phyloP scores from a whole-genome alignment of 2,888 invertebrate genomes.

The Synanthedon myopaeformis region DNA sequence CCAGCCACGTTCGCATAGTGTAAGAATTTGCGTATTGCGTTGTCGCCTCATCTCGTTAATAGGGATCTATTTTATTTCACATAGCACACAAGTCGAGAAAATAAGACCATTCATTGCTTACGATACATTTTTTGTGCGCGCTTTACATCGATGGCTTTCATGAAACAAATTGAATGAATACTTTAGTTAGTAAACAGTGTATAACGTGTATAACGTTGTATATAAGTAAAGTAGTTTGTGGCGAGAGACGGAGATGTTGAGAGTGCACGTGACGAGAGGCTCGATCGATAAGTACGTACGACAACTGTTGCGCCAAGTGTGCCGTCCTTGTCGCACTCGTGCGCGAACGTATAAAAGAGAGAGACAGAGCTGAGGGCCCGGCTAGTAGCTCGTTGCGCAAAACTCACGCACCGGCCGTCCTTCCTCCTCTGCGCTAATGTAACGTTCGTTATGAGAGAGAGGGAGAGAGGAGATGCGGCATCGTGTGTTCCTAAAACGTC shows the following conservation, averaged over 20 bases:
- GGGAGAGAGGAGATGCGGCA: constrained; percentile 53
- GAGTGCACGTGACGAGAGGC: constrained; percentile 48
- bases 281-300: constrained; percentile 55
- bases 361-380: constrained; percentile 38
- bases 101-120: neutral
- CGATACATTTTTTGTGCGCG: neutral
- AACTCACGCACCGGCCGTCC: constrained; percentile 45
- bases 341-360: constrained; percentile 6
- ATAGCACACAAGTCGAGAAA: constrained; percentile 19
- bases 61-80: constrained; percentile 30
- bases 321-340: constrained; percentile 22
- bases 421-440: constrained; percentile 19
- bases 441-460: constrained; percentile 12
- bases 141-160: too few species aligned
- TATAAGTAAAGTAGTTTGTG: constrained; percentile 2
- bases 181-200: constrained; percentile 12
- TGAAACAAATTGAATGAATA: too few species aligned
- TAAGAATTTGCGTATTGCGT: constrained; percentile 12
- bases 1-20: neutral
- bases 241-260: constrained; percentile 20
- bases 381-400: constrained; percentile 48
- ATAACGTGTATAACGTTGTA: constrained; percentile 11
- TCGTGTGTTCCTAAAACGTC: constrained; percentile 57
- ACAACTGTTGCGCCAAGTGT: constrained; percentile 60
- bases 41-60: constrained; percentile 11